phyloP scores from a whole-genome alignment of 2,797 vertebrate genomes.

The Pseudomugil tenellus region DNA sequence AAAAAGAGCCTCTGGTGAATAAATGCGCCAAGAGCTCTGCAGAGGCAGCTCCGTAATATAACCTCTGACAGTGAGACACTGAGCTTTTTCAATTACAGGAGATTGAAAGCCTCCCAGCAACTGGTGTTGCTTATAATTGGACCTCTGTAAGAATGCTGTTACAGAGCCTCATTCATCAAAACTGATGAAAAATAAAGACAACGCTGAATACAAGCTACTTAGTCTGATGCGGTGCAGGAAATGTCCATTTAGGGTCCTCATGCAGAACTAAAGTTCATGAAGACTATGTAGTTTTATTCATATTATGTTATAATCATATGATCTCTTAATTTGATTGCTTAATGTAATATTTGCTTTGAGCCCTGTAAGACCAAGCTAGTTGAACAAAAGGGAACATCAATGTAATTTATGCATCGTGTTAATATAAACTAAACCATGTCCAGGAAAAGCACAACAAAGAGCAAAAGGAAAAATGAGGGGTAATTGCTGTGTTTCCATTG shows the following conservation, averaged over 20 bases:
- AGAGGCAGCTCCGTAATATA: background rate
- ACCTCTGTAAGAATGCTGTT: constrained; percentile 26
- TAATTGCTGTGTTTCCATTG: constrained; percentile 32
- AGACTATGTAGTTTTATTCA: no score
- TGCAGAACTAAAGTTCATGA: background rate
- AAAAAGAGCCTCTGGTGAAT: background rate
- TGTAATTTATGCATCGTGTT: background rate
- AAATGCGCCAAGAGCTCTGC: constrained; percentile 1
- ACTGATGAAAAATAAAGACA: constrained; percentile 18
- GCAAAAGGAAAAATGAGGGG: constrained; percentile 22
- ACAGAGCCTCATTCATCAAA: constrained; percentile 32
- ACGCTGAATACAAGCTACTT: background rate
- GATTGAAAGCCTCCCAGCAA: constrained; percentile 29
- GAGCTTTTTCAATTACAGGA: constrained; percentile 14
- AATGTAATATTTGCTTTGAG: background rate
- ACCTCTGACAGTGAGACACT: background rate
- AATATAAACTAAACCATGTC: constrained; percentile 11
- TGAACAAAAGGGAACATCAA: background rate
- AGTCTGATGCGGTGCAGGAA: background rate
- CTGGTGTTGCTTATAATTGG: constrained; percentile 37
- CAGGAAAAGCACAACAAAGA: background rate
- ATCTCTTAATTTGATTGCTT: background rate
- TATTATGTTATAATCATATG: no score
- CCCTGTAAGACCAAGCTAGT: background rate
- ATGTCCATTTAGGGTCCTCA: background rate